Evolutionary conservation across 2,888 invertebrate species (phyloP), one percentile per base, ranked within the genome.

Genomic region (Eledona agricola): DNA sequence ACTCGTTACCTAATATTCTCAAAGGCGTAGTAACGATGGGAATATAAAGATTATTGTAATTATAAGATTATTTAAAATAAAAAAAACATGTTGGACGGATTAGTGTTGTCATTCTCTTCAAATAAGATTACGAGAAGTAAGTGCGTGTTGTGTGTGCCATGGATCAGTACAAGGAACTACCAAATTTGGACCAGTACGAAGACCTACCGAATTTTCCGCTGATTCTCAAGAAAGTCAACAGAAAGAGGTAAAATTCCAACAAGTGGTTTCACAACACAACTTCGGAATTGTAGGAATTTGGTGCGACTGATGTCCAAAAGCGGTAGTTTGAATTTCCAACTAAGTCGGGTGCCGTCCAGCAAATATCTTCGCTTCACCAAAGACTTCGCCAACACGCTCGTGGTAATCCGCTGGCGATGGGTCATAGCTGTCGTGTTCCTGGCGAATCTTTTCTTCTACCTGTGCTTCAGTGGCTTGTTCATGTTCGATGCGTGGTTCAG

Each of bases 351-450:
- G 3, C 62, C 60, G 10, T 45, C 55, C 17, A 10, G 17, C 20
- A 65, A 63, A 40, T 51, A 53, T 17, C 47, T 51, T 6, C 46
- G 55, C 0, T 67, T 64, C 37, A 45, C 63, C 75, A 79, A 22
- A 52, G 83, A 83, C 66, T 70, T 82, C 23, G 83, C 81, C 70
- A 83, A 82, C 4, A 82, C 83, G 0, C 64, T 84, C 74, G 82
- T 89, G 12, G 87, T 88, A 74, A 81, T 85, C 58, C 81, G 84
- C 72, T 90, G 89, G 89, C 78, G 87, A 1, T 86, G 83, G 76
- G 81, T 87, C 1, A 74, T 87, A 1, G 65, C 86, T 1, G 38
- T 59, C 10, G 32, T 63, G 6, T 51, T 55, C 10, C 16, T 59
- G 5, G 53, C 56, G 3, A 60, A 65, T 32, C 40, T 37, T 2